Evolutionary conservation across 2,888 invertebrate genomes (phyloP).

Genomic region (Hyposoter didymator): DNA sequence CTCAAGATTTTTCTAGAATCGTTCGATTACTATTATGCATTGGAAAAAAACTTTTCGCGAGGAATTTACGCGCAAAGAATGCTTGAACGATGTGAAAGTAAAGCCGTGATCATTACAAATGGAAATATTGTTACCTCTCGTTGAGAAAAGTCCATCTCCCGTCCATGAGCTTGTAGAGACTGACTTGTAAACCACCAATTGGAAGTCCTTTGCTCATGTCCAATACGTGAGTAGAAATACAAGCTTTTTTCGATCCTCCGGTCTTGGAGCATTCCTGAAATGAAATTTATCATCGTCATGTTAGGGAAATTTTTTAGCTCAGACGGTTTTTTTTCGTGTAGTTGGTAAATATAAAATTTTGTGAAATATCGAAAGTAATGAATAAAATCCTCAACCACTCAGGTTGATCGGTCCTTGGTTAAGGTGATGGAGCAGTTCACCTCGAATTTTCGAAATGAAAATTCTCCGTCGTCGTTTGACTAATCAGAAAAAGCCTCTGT

Average conservation of each 20-base stretch:
- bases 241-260: constrained; percentile 83
- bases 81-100: not conserved
- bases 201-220: constrained; percentile 90
- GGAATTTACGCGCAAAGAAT: not conserved
- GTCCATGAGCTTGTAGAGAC: constrained; percentile 88
- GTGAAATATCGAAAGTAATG: no score
- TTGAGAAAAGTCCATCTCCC: constrained; percentile 89
- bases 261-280: constrained; percentile 29
- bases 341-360: not conserved
- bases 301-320: not conserved
- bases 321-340: no score
- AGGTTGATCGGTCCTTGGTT: no score
- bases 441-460: no score
- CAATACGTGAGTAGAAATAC: constrained; percentile 91
- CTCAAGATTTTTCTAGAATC: not conserved
- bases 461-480: no score
- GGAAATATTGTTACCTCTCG: constrained; percentile 81
- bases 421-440: no score
- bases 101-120: not conserved
- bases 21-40: not conserved
- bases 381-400: no score
- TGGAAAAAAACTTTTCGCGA: not conserved
- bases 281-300: not conserved
- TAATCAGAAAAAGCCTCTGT: no score
- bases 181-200: constrained; percentile 88